A percentile compares a stretch with the other conserved stretches of the same genome.
Evolutionary conservation across 2,888 invertebrate genomes (phyloP).

Genomic region (Andrena chrysosceles): DNA sequence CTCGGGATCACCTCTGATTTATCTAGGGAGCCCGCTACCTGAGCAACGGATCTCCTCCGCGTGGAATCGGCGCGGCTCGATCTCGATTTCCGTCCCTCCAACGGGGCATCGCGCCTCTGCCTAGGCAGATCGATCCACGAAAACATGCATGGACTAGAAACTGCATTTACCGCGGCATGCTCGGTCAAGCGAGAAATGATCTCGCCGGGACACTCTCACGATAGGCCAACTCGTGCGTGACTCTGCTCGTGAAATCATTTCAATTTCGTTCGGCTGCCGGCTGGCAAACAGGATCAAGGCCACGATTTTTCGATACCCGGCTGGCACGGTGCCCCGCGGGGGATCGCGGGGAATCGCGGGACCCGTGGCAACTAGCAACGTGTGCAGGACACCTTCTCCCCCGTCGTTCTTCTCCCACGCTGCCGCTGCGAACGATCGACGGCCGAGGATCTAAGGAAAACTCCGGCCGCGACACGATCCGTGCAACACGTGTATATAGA

Average conservation of each 20-base stretch:
- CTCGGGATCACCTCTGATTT: slow-evolving; percentile 26
- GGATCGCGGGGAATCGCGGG: not conserved
- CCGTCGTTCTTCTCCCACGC: slow-evolving; percentile 54
- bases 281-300: slow-evolving; percentile 58
- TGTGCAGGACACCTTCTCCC: no score
- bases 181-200: slow-evolving; percentile 65
- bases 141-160: slow-evolving; percentile 36
- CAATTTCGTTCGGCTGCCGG: slow-evolving; percentile 70
- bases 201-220: slow-evolving; percentile 62
- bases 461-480: slow-evolving; percentile 64
- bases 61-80: slow-evolving; percentile 1
- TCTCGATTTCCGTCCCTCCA: not conserved
- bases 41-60: not conserved
- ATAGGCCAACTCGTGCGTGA: slow-evolving; percentile 68
- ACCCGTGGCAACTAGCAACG: not conserved
- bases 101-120: not conserved
- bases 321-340: not conserved
- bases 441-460: slow-evolving; percentile 66
- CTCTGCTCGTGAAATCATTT: slow-evolving; percentile 74
- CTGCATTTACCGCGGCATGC: slow-evolving; percentile 42
- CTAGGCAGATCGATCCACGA: slow-evolving; percentile 13
- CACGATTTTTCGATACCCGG: slow-evolving; percentile 30
- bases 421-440: slow-evolving; percentile 43
- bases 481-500: slow-evolving; percentile 58
- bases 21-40: slow-evolving; percentile 30